A percentile compares a stretch with the other conserved stretches of the same genome.
phyloP scores from a whole-genome alignment of 1,140 invertebrate genomes.

The Drosophila simulans region DNA sequence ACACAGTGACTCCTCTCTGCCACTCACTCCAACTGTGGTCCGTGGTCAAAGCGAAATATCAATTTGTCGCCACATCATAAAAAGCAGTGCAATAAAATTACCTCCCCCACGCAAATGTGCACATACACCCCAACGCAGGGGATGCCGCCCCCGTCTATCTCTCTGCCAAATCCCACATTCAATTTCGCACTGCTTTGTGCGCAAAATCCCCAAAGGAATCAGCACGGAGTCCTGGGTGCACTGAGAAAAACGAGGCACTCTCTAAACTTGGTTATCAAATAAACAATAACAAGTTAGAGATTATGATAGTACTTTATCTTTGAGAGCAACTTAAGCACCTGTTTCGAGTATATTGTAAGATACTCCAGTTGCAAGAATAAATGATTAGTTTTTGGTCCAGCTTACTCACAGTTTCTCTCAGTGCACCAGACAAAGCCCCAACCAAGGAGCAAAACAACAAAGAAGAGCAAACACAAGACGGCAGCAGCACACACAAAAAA shows the following conservation, averaged over 20 bases:
- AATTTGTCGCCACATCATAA: constrained; percentile 84
- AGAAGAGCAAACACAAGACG: constrained; percentile 36
- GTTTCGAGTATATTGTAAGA: too few relatives aligned
- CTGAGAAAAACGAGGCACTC: not conserved
- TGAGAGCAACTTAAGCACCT: too few relatives aligned
- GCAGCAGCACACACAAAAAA: constrained; percentile 33
- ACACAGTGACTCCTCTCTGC: not conserved
- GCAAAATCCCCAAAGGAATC: constrained; percentile 82
- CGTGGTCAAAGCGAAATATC: constrained; percentile 70
- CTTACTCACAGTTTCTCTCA: not conserved
- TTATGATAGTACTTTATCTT: too few relatives aligned
- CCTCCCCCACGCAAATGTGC: constrained; percentile 39
- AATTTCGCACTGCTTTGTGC: constrained; percentile 83
- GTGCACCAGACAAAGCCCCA: constrained; percentile 34
- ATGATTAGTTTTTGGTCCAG: too few relatives aligned
- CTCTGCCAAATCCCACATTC: constrained; percentile 81
- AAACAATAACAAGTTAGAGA: too few relatives aligned
- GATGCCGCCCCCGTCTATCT: constrained; percentile 52
- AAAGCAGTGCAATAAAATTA: constrained; percentile 84
- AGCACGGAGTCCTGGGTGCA: constrained; percentile 52
- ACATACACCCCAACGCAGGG: constrained; percentile 10
- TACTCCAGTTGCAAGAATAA: too few relatives aligned
- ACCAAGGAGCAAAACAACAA: constrained; percentile 50
- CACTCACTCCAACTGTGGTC: not conserved
- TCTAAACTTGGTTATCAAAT: too few relatives aligned